Percentiles rank a stretch among this genome's conserved stretches.
Conservation (phyloP, 2,113 vertebrate species). For the Boulengeromyrus knoepffleri region DNA sequence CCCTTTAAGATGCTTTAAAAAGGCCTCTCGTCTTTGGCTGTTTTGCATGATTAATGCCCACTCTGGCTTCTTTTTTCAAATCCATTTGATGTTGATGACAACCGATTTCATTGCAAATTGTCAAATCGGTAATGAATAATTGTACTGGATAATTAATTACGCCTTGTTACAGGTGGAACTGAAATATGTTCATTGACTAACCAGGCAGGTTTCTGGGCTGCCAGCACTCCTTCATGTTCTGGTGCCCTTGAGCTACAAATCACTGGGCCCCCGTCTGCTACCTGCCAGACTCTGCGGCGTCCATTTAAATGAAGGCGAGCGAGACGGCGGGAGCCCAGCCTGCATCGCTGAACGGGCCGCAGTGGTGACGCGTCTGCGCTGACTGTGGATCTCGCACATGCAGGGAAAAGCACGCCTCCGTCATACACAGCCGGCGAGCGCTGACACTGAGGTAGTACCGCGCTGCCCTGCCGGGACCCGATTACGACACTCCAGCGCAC, state of each 20-base stretch:
- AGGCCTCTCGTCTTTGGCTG: neutral
- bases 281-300: neutral
- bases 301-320: neutral
- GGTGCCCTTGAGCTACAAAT: neutral
- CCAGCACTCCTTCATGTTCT: neutral
- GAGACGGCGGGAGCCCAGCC: neutral
- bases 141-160: neutral
- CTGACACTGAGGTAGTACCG: neutral
- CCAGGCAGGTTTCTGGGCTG: neutral
- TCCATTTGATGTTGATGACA: constrained; percentile 1
- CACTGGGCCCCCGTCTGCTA: neutral
- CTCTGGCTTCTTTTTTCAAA: neutral
- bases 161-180: neutral
- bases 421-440: too few species aligned
- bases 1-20: neutral
- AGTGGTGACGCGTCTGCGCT: neutral
- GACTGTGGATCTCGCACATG: neutral
- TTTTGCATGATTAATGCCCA: neutral
- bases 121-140: neutral
- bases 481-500: neutral
- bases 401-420: neutral
- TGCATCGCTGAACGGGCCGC: neutral
- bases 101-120: neutral
- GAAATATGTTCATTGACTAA: neutral
- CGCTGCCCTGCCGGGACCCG: neutral